Base-by-base conservation (phyloP, 2,797 vertebrate species). In the Melanitta fusca region DNA sequence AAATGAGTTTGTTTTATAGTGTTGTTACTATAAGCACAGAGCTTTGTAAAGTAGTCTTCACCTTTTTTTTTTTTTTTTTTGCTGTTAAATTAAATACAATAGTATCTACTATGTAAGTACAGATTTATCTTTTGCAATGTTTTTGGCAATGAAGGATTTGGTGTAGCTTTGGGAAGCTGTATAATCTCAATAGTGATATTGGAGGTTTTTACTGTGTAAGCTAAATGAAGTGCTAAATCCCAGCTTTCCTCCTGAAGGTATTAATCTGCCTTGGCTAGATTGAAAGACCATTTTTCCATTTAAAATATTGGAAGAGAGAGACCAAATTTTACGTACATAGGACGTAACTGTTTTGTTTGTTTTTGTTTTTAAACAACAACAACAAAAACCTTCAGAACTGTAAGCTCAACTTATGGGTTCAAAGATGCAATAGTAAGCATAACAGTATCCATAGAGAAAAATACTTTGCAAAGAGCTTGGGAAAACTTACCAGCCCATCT, bases 1-100 rank as follows among this genome's bases (percentile, higher is more conserved):
- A 73, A 38, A 72, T 0, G 0, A 54, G 39, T 30, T 36, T 8
- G 12, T 75, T 61, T 13, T 61, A 28, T 28, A 17, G 27, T 66
- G 7, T 64, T 3, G 0, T 10, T 10, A 1, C 22, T 13, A 8
- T 5, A 24, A 91, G 20, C 39, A 68, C 54, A 49, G 66, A 49
- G 54, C 53, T 91, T 69, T 30, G 30, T 19, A 53, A 92, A 27
- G 28, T 21, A 18, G 3, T 56, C 85, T 83, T 78, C 65, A 83
- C 27, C 4, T 56, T 71, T 66, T 57, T 78, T 68, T 64, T 57
- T 78, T 71, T 64, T 78, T 9, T 43, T 71, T 66, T 57, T 78
- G 28, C 36, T 71, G 39, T 6, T 49, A 13, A 60, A 38, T 89
- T 88, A 56, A 80, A 36, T 78, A 7, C 39, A 54, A 16, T 28